Conservation (phyloP, 2,888 invertebrate genomes). For the Auanema freiburgensis region DNA sequence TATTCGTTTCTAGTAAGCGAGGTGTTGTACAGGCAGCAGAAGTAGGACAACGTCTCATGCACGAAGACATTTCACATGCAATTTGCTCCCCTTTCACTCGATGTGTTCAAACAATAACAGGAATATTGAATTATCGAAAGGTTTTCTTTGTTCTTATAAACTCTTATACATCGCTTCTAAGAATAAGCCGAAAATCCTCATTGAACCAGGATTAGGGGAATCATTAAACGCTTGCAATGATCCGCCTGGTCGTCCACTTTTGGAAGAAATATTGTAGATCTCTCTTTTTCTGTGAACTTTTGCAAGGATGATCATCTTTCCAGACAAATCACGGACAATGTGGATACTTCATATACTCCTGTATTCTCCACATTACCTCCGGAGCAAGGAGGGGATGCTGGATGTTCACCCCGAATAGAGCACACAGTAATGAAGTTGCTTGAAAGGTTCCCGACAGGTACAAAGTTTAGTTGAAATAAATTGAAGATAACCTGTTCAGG, state of each 20-base stretch:
- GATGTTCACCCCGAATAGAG: conserved; percentile 37
- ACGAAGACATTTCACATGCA: conserved; percentile 49
- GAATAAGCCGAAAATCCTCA: conserved; percentile 29
- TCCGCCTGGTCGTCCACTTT: conserved; percentile 43
- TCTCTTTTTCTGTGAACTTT: background rate
- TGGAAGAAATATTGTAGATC: conserved; percentile 39
- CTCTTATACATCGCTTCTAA: too few species aligned
- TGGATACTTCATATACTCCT: conserved; percentile 49
- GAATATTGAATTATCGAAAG: conserved; percentile 22
- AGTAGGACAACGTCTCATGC: conserved; percentile 45
- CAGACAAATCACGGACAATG: conserved; percentile 10
- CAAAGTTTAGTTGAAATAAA: background rate
- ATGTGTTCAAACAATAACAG: conserved; percentile 53
- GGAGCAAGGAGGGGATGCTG: conserved; percentile 41
- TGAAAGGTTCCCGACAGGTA: conserved; percentile 34
- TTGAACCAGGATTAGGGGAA: conserved; percentile 61
- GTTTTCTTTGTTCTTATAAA: background rate
- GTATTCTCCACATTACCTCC: conserved; percentile 37
- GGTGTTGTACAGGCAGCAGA: conserved; percentile 56
- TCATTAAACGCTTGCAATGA: conserved; percentile 41
- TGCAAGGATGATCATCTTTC: too few species aligned
- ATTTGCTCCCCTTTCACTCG: conserved; percentile 58
- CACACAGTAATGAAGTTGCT: conserved; percentile 41
- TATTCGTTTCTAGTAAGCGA: conserved; percentile 34
- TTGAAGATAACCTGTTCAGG: conserved; percentile 23